Evolutionary conservation across 2,113 vertebrate species (phyloP), one percentile per base, ranked within the genome.

Genomic region (Pyxicephalus adspersus): DNA sequence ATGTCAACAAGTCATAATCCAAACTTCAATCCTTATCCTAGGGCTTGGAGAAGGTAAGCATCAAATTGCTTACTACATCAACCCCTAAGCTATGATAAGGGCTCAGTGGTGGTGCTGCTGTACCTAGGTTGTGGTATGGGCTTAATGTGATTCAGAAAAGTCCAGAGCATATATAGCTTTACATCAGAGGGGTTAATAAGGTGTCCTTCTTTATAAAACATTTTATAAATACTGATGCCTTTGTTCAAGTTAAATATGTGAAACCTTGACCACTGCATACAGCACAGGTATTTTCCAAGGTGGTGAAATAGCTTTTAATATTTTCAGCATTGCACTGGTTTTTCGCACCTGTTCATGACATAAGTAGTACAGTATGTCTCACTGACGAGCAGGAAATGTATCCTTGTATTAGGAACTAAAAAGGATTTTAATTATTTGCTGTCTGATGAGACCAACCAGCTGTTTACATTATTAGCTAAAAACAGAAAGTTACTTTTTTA

Each of bases 11-110:
- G 85, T 64, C 85, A 85, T 61, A 89, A 86, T 80, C 86, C 89
- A 76, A 90, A 89, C 83, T 94, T 93, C 85, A 95, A 93, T 71
- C 89, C 90, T 80, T 91, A 92, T 85, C 93, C 91, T 64, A 92
- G 88, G 78, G 92, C 89, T 45, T 96, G 94, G 93, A 94, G 89
- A 71, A 92, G 86, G 85, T 92, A 92, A 86, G 90, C 88, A 80
- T 92, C 19, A 57, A 9, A n/a, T 26, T 83, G 70, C 38, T 23
- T 38, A 78, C 20, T 15, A 20, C 70, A 72, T 26, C 9, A 6
- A 4, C 20, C 66, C 3, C 58, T 60, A 28, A 74, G 9, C 34
- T 16, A 38, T 74, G 20, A 29, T 7, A 60, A 58, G 17, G 5
- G 54, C 54, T 54, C 71, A 60, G n/a, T 4, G 31, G 3, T 57